phyloP scores from a whole-genome alignment of 2,888 invertebrate species.

The Pheosia tremula region DNA sequence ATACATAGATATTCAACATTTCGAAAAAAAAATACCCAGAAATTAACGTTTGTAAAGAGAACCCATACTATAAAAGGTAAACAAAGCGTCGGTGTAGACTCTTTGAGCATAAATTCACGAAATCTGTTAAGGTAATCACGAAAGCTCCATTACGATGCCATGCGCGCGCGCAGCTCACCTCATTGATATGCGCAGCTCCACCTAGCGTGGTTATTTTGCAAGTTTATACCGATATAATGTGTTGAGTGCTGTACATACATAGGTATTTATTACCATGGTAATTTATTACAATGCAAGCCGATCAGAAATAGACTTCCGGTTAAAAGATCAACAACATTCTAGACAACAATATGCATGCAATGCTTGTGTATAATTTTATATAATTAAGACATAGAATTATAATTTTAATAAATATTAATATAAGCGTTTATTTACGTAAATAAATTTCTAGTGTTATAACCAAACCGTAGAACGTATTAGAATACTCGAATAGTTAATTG shows the following conservation, averaged over 20 bases:
- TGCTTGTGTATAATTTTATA: neutral
- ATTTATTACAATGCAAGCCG: neutral
- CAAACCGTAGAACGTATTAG: too few species aligned
- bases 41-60: neutral
- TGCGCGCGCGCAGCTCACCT: neutral
- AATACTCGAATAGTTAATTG: too few species aligned
- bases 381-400: neutral
- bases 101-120: neutral
- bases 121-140: neutral
- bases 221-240: neutral
- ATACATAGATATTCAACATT: too few species aligned
- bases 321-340: neutral
- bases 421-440: too few species aligned
- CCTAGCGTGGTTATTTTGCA: neutral
- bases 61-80: neutral
- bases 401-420: neutral
- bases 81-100: slow-evolving; percentile 1
- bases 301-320: slow-evolving; percentile 3
- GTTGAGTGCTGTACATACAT: neutral
- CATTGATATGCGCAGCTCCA: slow-evolving; percentile 1
- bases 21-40: neutral
- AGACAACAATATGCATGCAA: neutral
- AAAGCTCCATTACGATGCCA: neutral
- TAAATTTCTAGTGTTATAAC: too few species aligned
- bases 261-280: neutral